phyloP scores from a whole-genome alignment of 2,888 invertebrate genomes.

The Limnephilus rhombicus region DNA sequence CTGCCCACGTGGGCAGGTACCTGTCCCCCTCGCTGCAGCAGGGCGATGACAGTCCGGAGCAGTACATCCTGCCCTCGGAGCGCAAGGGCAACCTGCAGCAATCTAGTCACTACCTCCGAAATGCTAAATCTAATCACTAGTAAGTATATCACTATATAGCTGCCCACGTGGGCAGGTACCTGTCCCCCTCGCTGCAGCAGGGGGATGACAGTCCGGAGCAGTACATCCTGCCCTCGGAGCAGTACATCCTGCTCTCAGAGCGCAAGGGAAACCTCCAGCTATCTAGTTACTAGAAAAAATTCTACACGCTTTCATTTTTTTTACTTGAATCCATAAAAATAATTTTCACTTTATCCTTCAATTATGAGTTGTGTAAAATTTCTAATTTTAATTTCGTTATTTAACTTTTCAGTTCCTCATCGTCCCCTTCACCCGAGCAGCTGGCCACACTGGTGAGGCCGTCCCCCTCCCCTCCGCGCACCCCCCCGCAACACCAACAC shows the following conservation, averaged over 20 bases:
- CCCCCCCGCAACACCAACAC: constrained; percentile 70
- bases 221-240: constrained; percentile 60
- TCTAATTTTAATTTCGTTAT: not conserved
- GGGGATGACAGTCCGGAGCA: constrained; percentile 58
- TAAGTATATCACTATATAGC: constrained; percentile 77
- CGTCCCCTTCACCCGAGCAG: constrained; percentile 64
- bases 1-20: constrained; percentile 87
- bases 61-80: constrained; percentile 60
- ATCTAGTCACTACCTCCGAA: constrained; percentile 66
- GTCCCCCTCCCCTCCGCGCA: constrained; percentile 66
- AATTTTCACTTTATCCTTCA: not conserved
- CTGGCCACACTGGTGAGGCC: constrained; percentile 54
- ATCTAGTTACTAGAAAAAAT: constrained; percentile 61
- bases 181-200: constrained; percentile 74
- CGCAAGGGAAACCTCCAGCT: constrained; percentile 56
- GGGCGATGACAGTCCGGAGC: constrained; percentile 58
- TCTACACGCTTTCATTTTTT: not conserved
- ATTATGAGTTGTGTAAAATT: too few species aligned
- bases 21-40: constrained; percentile 75
- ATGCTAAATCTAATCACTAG: constrained; percentile 65
- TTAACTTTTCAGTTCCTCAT: constrained; percentile 63
- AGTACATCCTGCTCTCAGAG: constrained; percentile 61
- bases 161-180: constrained; percentile 85
- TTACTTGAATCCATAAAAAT: not conserved
- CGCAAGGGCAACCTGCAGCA: constrained; percentile 57